Evolutionary conservation across 1,140 invertebrate species (phyloP).

Genomic region (Meloidogyne hapla): DNA sequence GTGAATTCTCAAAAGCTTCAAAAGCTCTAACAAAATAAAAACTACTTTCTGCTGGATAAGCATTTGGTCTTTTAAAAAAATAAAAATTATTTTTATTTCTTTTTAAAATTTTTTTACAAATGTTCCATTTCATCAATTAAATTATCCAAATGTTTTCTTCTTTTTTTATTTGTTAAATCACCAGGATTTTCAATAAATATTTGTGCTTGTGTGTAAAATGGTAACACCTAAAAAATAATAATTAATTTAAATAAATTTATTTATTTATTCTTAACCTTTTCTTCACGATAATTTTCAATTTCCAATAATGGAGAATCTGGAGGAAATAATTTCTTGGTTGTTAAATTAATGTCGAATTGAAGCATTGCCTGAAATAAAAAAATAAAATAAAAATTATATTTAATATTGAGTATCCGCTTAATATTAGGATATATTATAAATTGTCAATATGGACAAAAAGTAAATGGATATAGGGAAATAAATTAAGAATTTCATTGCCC

Average conservation of each 20-base stretch:
- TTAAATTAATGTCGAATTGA: slow-evolving; percentile 62
- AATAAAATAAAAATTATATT: background rate
- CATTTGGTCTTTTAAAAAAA: slow-evolving; percentile 17
- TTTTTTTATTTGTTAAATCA: slow-evolving; percentile 50
- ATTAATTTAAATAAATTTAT: too few relatives aligned
- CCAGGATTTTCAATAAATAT: slow-evolving; percentile 62
- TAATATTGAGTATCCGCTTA: too few relatives aligned
- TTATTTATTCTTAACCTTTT: slow-evolving; percentile 30
- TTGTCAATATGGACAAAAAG: too few relatives aligned
- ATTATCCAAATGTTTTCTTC: slow-evolving; percentile 48
- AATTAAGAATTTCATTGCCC: too few relatives aligned
- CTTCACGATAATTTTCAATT: slow-evolving; percentile 56
- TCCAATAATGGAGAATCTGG: slow-evolving; percentile 59
- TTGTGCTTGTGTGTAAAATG: slow-evolving; percentile 59
- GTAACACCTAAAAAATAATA: slow-evolving; percentile 36
- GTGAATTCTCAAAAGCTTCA: slow-evolving; percentile 16
- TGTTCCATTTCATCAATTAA: slow-evolving; percentile 57
- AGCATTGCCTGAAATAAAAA: slow-evolving; percentile 35
- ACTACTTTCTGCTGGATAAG: slow-evolving; percentile 26
- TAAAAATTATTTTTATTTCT: background rate
- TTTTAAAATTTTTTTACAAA: slow-evolving; percentile 31
- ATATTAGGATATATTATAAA: too few relatives aligned
- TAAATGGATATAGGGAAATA: too few relatives aligned
- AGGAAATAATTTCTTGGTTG: slow-evolving; percentile 57
- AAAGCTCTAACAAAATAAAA: slow-evolving; percentile 24